A percentile compares a stretch with the other conserved stretches of the same genome.
Conservation (phyloP, 2,797 vertebrate species). For the Vireo griseus region DNA sequence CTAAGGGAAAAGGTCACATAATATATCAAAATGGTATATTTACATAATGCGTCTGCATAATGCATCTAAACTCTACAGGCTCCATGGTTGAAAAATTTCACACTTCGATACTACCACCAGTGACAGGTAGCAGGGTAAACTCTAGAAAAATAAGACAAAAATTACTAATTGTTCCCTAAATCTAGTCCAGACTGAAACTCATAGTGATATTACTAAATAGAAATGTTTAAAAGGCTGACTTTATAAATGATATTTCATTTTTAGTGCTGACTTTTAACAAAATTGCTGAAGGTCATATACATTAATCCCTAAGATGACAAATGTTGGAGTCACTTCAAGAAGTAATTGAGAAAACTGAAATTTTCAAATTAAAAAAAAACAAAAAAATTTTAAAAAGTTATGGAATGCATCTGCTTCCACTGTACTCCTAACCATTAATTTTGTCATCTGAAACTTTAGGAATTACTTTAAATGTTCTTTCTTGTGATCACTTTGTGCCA, state of each 20-base stretch:
- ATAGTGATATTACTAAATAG: neutral
- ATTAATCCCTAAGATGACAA: neutral
- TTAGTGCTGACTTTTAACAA: neutral
- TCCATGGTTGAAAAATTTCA: neutral
- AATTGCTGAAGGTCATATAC: neutral
- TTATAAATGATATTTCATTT: neutral
- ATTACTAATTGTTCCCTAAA: neutral
- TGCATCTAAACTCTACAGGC: neutral
- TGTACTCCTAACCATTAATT: neutral
- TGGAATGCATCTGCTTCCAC: neutral
- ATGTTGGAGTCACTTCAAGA: neutral
- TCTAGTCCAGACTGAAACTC: neutral
- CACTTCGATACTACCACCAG: neutral
- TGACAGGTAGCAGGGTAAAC: neutral
- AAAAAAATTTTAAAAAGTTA: neutral
- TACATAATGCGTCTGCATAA: constrained; percentile 32
- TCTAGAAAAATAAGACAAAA: neutral
- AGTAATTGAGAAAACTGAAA: neutral
- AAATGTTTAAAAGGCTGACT: neutral
- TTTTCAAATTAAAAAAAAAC: neutral
- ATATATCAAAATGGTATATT: constrained; percentile 37
- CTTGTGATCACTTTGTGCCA: neutral
- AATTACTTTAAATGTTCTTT: neutral
- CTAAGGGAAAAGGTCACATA: constrained; percentile 37
- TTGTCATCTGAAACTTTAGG: too few relatives aligned